Evolutionary conservation across 2,797 vertebrate genomes (phyloP), one percentile per base, ranked within the genome.

Genomic region (Rhynchotus rufescens): DNA sequence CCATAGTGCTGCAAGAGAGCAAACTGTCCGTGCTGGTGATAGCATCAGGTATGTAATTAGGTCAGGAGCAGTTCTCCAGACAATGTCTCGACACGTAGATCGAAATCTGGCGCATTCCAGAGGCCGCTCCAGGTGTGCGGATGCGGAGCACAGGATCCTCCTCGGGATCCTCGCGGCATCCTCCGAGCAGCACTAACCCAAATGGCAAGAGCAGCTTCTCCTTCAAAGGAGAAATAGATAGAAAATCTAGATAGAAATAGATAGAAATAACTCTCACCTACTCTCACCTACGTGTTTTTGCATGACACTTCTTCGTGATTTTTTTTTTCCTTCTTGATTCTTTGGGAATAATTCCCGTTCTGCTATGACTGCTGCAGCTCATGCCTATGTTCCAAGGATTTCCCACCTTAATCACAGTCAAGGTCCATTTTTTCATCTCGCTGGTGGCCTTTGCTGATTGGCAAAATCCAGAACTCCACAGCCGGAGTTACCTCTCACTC

Each of bases 81-180:
- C 32, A 25, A 61, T 89, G 87, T 86, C 91, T 89, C 32, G 4
- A 95, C 93, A 95, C 0, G 85, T 66, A 2, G 15, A 20, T 7
- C 45, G 85, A 93, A 56, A 30, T 67, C 80, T 80, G 71, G 77
- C 40, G 15, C 83, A 79, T 95, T 95, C 92, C 94, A 88, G 20
- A 57, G 83, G 64, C 67, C 74, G 71, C 80, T 25, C 89, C 91
- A 95, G 87, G 85, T 93, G 83, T 89, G 71, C 89, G 87, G 89
- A 71, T 59, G 77, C 59, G 2, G 6, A 65, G 79, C 69, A 66
- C 88, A 68, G 79, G 51, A 25, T 51, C 49, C 49, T 51, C 49
- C 23, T 25, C 49, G 8, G 49, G 49, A 51, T 51, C 61, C 59
- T 79, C 36, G 59, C 79, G 85, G 81, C 73, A 85, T 80, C 82